Evolutionary conservation across 2,888 invertebrate species (phyloP), one percentile per base, ranked within the genome.

Genomic region (Nymphalis polychloros): DNA sequence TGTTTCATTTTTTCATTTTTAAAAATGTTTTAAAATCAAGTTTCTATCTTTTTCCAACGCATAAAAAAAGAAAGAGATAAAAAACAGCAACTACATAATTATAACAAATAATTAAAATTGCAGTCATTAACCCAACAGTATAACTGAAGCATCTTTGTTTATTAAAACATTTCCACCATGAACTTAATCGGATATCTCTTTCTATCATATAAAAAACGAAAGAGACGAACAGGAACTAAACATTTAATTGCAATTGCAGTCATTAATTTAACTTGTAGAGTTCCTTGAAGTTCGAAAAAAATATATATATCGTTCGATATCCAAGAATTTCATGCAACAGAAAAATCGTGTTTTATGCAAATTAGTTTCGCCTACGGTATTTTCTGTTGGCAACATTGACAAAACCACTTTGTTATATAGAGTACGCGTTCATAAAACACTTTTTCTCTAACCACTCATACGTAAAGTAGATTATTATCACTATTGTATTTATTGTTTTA

Each of bases 311-410:
- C 41, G 48, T 17, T 55, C 47, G 27, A 57, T 65, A 55, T 59
- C 57, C 16, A 52, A 49, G 63, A 60, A 63, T 52, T 69, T 67
- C 64, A 72, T 61, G 68, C 66, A 63, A 72, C 62, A 63, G 65
- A 62, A 68, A 63, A 71, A 57, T 63, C 62, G 57, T 68, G 69
- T 73, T 67, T 55, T 69, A 71, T 73, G 71, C 55, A 65, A 71
- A 73, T 69, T 5, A 46, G 47, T 41, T 46, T 19, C 60, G 23
- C 27, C 23, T 48, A 47, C 62, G n/a, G 52, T 59, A 59, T 35
- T 62, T 66, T 65, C 55, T 66, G 59, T 53, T 71, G 64, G 23
- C 50, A 67, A 23, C 63, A 59, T 64, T 72, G 64, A 71, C 63
- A 63, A 64, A 52, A 47, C 46, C 55, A 52, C 61, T 50, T 23